phyloP scores from a whole-genome alignment of 2,797 vertebrate genomes.

The Delichon dasypus region DNA sequence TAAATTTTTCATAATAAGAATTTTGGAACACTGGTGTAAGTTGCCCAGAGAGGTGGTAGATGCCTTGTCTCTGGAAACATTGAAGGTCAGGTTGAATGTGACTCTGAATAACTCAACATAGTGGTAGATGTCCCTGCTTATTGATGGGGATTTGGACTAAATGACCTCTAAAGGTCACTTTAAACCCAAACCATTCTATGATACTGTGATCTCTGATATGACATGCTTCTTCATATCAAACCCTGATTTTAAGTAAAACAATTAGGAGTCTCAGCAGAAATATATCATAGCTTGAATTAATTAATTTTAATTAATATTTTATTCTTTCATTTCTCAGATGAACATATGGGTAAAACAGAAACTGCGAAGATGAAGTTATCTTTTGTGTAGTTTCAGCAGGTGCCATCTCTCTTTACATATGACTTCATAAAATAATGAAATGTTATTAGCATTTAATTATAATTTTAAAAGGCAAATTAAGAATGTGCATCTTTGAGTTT shows the following conservation, averaged over 20 bases:
- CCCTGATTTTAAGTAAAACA: not conserved
- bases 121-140: not conserved
- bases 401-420: not conserved
- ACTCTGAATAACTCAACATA: not conserved
- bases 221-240: not conserved
- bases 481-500: not conserved
- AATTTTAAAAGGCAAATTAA: not conserved
- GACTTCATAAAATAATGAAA: not conserved
- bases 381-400: not conserved
- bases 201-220: not conserved
- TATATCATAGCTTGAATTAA: not conserved
- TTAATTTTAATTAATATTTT: not conserved
- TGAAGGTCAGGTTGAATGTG: not conserved
- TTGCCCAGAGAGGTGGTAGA: not conserved
- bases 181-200: not conserved
- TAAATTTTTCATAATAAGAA: not conserved
- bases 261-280: not conserved
- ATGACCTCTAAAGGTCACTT: not conserved
- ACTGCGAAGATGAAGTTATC: not conserved
- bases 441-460: not conserved
- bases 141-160: not conserved
- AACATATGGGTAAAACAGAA: not conserved
- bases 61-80: fast-evolving
- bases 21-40: not conserved
- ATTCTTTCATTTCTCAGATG: not conserved